A percentile compares a stretch with the other conserved stretches of the same genome.
Conservation (phyloP, 2,888 invertebrate genomes). For the Leptopterna dolabrata region DNA sequence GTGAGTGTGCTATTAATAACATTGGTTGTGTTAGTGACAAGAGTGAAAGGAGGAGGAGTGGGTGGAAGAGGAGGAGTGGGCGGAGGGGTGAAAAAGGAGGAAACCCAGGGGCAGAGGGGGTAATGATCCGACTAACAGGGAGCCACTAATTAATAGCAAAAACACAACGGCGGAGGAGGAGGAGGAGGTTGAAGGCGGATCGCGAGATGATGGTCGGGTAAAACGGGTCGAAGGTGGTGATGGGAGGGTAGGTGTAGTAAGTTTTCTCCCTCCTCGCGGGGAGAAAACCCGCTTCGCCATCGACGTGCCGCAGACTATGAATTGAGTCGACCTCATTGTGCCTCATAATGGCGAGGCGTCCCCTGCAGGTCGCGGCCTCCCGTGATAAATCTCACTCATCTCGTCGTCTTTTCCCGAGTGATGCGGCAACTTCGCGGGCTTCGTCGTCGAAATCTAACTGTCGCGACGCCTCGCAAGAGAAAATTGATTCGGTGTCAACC, state of each 20-base stretch:
- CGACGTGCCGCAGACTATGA: conserved; percentile 18
- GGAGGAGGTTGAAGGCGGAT: not conserved
- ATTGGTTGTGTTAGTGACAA: conserved; percentile 42
- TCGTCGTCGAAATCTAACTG: too few relatives aligned
- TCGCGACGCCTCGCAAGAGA: too few relatives aligned
- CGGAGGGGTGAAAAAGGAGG: conserved; percentile 45
- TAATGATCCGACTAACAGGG: conserved; percentile 56
- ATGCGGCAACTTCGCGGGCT: not conserved
- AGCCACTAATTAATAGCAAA: conserved; percentile 52
- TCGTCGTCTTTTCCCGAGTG: not conserved
- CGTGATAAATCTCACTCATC: conserved; percentile 1
- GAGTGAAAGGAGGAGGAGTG: not conserved
- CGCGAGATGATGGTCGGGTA: not conserved
- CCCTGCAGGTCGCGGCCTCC: not conserved
- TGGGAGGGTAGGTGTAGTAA: not conserved
- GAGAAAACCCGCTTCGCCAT: not conserved
- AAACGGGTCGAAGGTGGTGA: not conserved
- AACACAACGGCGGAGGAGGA: conserved; percentile 32
- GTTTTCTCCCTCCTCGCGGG: not conserved
- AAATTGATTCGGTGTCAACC: too few relatives aligned
- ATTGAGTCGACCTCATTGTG: conserved; percentile 43
- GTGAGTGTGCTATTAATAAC: conserved; percentile 47
- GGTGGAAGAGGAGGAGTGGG: not conserved
- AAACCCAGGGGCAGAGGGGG: conserved; percentile 56
- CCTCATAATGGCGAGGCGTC: conserved; percentile 32